Evolutionary conservation across 2,113 vertebrate genomes (phyloP).

Genomic region (Brienomyrus longianalis): DNA sequence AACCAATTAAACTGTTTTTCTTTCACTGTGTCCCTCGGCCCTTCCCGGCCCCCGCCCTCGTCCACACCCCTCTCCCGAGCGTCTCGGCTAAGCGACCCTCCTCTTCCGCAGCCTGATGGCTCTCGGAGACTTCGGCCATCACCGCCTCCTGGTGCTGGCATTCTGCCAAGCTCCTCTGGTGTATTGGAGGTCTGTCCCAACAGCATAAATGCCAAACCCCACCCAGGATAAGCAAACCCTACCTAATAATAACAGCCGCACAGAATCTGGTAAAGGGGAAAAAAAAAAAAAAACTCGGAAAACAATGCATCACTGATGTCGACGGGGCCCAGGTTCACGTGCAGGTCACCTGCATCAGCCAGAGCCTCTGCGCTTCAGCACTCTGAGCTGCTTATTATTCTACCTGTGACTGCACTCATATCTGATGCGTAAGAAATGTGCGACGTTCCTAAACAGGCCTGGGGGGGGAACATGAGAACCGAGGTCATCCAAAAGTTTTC

Average conservation of each 20-base stretch:
- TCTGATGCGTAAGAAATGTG: not conserved
- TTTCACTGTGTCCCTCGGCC: not conserved
- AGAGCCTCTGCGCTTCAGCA: not conserved
- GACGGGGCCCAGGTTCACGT: not conserved
- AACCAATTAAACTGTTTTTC: not conserved
- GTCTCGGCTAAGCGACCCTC: not conserved
- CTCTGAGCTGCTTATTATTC: not conserved
- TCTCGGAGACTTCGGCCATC: constrained; percentile 11
- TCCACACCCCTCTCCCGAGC: not conserved
- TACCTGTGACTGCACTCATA: not conserved
- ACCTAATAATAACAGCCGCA: constrained; percentile 32
- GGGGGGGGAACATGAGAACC: not conserved
- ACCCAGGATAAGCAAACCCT: constrained; percentile 41
- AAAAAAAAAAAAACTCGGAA: constrained; percentile 26
- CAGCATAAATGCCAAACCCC: constrained; percentile 39
- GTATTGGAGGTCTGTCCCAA: constrained; percentile 45
- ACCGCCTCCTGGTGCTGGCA: constrained; percentile 29
- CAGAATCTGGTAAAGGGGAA: constrained; percentile 18
- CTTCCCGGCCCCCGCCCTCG: not conserved
- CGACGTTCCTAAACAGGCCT: not conserved
- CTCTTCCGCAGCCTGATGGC: not conserved
- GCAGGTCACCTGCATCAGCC: not conserved
- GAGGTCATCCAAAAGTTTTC: not conserved
- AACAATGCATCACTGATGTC: constrained; percentile 11
- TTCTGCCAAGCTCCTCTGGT: constrained; percentile 25